Base-by-base conservation (phyloP, 2,113 vertebrate species). In the Rhinogobius similis region DNA sequence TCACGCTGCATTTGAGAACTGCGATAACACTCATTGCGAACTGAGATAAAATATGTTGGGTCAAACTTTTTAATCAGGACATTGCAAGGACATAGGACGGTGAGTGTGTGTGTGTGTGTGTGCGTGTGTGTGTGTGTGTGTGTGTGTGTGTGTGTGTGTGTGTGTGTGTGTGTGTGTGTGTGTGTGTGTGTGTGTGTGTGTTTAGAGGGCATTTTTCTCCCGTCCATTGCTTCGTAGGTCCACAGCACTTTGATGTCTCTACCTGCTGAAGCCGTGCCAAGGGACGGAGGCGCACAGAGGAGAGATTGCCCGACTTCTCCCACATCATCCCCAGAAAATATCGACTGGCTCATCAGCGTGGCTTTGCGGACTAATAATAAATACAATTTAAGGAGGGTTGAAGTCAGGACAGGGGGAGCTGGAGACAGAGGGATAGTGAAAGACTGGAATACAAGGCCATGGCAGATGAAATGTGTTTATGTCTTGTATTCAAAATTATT, bases 11-110 rank as follows among this genome's bases (percentile, higher is more conserved):
- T 55, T 44, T 66, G 63, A 80, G 53, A 36, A 8, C 29, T 48
- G 71, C 55, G 64, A 86, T 70, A 84, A 77, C 71, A 78, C 79
- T 79, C 78, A 89, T 86, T 58, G 86, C 80, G 53, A 36, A 64
- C 79, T 1, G 69, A 72, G 71, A 79, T 83, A 73, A 86, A 89
- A 87, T 78, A 66, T 77, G 78, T 76, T 70, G 21, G 84, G 87
- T 89, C 88, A 87, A 90, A 89, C 82, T 85, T 90, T 90, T 83
- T 86, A 91, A 91, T 90, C 87, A 85, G 86, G 88, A 89, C 90
- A 88, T 52, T 65, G 82, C 86, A 89, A 91, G 90, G 90, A 88
- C 90, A 75, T 70, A 68, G 85, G 87, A 78, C 83, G 77, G 41
- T 39, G 86, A 89, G 86, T 90, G 90, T 89, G 81, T 7, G 39